Conservation (phyloP, 2,113 vertebrate species). For the Suricata suricatta region DNA sequence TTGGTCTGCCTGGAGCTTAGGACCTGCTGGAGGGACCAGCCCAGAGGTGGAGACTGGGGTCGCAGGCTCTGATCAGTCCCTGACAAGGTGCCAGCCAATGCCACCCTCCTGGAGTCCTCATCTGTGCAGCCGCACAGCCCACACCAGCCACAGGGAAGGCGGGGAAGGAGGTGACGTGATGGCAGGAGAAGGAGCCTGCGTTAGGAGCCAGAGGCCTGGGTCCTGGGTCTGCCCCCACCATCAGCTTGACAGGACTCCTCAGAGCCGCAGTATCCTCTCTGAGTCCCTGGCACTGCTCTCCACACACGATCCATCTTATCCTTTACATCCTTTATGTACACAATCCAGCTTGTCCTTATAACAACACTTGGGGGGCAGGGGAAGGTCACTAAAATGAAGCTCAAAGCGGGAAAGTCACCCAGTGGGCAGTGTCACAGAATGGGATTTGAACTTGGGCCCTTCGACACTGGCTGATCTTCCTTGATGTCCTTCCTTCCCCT, state of each 20-base stretch:
- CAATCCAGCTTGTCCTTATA: accelerated
- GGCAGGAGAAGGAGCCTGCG: background rate
- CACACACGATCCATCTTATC: accelerated
- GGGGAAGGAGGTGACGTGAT: background rate
- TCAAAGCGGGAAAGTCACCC: too few species aligned
- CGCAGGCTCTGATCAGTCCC: background rate
- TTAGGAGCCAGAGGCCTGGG: background rate
- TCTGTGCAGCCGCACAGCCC: background rate
- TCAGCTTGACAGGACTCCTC: background rate
- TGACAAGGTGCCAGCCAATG: background rate
- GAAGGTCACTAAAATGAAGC: background rate
- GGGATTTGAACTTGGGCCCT: background rate
- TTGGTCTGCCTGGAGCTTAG: background rate
- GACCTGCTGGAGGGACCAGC: background rate
- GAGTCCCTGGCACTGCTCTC: accelerated
- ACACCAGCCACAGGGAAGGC: background rate
- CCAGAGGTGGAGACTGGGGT: background rate
- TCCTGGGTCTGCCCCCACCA: background rate
- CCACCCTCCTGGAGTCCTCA: background rate
- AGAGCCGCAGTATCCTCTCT: accelerated
- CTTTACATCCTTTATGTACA: accelerated
- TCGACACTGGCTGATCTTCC: background rate
- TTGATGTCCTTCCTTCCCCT: background rate
- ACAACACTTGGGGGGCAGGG: accelerated
- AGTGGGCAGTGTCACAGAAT: background rate